Evolutionary conservation across 2,797 vertebrate genomes (phyloP).

Genomic region (Alca torda): DNA sequence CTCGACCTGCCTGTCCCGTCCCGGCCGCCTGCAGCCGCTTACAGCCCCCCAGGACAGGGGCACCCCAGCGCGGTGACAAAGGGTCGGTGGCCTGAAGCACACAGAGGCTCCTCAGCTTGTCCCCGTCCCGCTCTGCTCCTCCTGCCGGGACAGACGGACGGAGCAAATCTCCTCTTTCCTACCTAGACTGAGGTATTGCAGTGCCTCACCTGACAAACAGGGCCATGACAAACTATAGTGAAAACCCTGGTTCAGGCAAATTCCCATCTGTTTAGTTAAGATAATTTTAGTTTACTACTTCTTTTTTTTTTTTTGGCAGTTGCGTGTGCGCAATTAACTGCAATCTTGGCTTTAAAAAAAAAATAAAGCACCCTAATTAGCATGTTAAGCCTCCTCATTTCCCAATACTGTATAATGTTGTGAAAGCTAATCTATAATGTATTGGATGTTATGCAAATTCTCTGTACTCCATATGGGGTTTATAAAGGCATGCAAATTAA

Average conservation of each 20-base stretch:
- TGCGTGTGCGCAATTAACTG: constrained; percentile 16
- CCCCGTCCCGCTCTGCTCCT: not conserved
- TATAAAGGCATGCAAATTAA: constrained; percentile 62
- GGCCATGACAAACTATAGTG: not conserved
- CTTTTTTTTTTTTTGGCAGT: not conserved
- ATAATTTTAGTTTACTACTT: constrained; percentile 55
- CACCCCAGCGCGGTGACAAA: no score
- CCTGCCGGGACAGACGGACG: rapidly evolving
- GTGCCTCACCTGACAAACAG: not conserved
- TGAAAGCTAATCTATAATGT: constrained; percentile 69
- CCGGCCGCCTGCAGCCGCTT: not conserved
- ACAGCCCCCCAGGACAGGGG: not conserved
- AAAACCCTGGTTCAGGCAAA: constrained; percentile 3
- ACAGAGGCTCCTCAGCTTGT: not conserved
- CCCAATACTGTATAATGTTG: constrained; percentile 65
- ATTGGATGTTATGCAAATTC: constrained; percentile 64
- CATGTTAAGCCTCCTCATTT: constrained; percentile 65
- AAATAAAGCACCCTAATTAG: constrained; percentile 57
- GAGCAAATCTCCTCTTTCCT: not conserved
- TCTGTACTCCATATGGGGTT: constrained; percentile 43
- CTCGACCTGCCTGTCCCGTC: rapidly evolving
- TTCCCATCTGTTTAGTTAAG: constrained; percentile 64
- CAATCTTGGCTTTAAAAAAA: constrained; percentile 41
- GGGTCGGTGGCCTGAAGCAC: not conserved
- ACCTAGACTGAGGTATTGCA: not conserved